Evolutionary conservation across 2,113 vertebrate species (phyloP).

Genomic region (Grus americana): DNA sequence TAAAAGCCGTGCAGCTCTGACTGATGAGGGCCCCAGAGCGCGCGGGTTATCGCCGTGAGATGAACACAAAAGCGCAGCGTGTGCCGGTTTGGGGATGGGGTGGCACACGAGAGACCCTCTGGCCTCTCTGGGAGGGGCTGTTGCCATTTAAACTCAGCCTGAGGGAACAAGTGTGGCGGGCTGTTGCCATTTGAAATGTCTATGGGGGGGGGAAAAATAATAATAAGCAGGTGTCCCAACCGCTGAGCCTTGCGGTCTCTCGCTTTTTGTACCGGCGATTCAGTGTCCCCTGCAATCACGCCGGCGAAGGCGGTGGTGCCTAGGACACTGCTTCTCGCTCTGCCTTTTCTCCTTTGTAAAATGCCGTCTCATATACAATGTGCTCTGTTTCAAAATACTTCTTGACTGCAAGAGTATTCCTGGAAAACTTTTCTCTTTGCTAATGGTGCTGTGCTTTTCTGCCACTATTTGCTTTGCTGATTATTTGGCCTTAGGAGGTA

Average conservation of each 20-base stretch:
- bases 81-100: not conserved
- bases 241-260: not conserved
- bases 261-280: too few relatives aligned
- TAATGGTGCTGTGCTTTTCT: not conserved
- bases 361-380: not conserved
- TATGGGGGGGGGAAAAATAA: too few relatives aligned
- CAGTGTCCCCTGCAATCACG: fast-evolving
- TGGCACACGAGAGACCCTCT: not conserved
- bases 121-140: not conserved
- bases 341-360: not conserved
- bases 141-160: not conserved
- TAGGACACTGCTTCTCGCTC: not conserved
- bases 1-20: fast-evolving
- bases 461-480: not conserved
- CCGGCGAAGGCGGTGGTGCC: not conserved
- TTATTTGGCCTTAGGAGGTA: not conserved
- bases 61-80: fast-evolving
- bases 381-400: not conserved
- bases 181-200: not conserved
- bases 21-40: fast-evolving
- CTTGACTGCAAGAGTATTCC: not conserved
- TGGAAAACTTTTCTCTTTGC: not conserved
- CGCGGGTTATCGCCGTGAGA: fast-evolving
- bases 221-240: not conserved
- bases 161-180: fast-evolving